Conservation (phyloP, 2,113 vertebrate species). For the Bujurquina vittata region DNA sequence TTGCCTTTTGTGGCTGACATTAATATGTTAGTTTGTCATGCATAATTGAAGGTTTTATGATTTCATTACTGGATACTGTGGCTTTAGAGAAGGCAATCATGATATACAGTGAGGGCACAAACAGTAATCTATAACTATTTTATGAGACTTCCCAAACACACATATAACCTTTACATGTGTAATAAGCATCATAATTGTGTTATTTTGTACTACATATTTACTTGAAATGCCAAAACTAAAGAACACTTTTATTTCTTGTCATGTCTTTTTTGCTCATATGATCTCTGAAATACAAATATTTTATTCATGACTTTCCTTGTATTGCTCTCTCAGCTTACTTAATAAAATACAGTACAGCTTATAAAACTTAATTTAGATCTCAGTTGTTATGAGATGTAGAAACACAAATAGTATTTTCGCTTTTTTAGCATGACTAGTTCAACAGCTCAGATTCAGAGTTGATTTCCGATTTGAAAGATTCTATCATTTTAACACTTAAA, state of each 20-base stretch:
- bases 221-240: background rate
- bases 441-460: background rate
- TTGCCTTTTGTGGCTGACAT: constrained; percentile 45
- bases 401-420: background rate
- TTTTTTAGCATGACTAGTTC: background rate
- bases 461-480: background rate
- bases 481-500: background rate
- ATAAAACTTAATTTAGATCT: background rate
- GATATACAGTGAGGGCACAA: constrained; percentile 16
- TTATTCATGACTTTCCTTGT: background rate
- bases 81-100: constrained; percentile 16
- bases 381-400: background rate
- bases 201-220: background rate
- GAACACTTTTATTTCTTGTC: background rate
- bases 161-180: background rate
- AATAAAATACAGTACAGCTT: background rate
- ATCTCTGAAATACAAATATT: constrained; percentile 2
- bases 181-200: background rate
- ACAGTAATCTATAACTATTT: background rate
- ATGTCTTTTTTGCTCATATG: background rate
- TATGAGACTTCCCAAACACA: background rate
- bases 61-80: constrained; percentile 54
- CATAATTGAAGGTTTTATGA: constrained; percentile 64
- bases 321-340: background rate
- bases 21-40: constrained; percentile 53